These are phyloP conservation scores for Myopa tessellatipennis DNA, from an alignment of 2,888 invertebrate genomes.

Conservation along the genomic window DNA sequence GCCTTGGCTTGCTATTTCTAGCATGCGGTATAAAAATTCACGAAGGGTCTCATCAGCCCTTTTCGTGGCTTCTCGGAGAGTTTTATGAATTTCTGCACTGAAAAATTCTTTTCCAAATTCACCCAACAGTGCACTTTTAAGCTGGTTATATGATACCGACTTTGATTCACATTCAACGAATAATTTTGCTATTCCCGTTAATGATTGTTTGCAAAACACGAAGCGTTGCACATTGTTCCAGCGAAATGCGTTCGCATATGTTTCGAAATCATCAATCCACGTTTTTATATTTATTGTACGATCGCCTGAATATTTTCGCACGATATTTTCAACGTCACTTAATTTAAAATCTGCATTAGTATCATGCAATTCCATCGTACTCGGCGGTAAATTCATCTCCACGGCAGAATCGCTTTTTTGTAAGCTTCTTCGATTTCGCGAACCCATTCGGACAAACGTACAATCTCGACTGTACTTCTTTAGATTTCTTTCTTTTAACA, in stretches of 20 bases:
- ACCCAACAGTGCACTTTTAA: not conserved
- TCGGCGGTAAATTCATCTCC: too few species aligned
- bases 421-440: not conserved
- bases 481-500: not conserved
- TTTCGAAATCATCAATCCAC: too few species aligned
- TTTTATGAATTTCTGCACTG: too few species aligned
- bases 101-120: too few species aligned
- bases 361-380: not conserved
- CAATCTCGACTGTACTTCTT: not conserved
- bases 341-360: conserved; percentile 6
- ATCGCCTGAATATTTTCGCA: conserved; percentile 3
- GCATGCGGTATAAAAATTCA: not conserved
- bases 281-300: not conserved
- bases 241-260: too few species aligned
- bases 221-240: not conserved
- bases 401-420: not conserved
- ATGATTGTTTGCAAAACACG: conserved; percentile 9
- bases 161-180: not conserved
- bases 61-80: not conserved
- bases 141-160: conserved; percentile 4
- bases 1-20: conserved; percentile 1
- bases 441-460: not conserved
- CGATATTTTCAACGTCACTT: conserved; percentile 12
- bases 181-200: conserved; percentile 6
- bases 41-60: not conserved